Percentiles rank a stretch among this genome's conserved stretches.
Conservation (phyloP, 1,140 invertebrate genomes). For the Oppia nitens region DNA sequence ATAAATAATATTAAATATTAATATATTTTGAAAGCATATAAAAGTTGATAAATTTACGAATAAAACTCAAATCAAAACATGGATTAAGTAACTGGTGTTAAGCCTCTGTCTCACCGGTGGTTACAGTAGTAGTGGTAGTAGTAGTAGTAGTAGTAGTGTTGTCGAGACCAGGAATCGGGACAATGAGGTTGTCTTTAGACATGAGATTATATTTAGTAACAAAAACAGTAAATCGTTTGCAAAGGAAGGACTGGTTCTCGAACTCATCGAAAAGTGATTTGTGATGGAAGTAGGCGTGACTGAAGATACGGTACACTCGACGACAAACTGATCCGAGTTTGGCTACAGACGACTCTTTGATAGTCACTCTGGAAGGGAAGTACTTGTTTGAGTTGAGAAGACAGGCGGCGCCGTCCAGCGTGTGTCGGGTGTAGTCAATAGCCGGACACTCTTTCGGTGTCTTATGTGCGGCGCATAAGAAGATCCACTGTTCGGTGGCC, state of each 20-base stretch:
- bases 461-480: slow-evolving; percentile 98
- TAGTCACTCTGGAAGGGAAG: slow-evolving; percentile 97
- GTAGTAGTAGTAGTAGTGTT: slow-evolving; percentile 12
- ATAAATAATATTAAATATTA: no score
- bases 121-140: neutral
- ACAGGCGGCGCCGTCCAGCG: slow-evolving; percentile 96
- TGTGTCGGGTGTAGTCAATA: slow-evolving; percentile 97
- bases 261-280: slow-evolving; percentile 91
- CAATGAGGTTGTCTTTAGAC: slow-evolving; percentile 92
- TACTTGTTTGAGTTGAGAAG: slow-evolving; percentile 98
- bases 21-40: no score
- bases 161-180: slow-evolving; percentile 62
- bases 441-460: slow-evolving; percentile 99
- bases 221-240: slow-evolving; percentile 90
- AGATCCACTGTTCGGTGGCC: slow-evolving; percentile 99
- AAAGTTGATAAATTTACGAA: no score
- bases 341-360: slow-evolving; percentile 94
- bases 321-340: slow-evolving; percentile 96
- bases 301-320: slow-evolving; percentile 97
- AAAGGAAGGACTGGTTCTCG: slow-evolving; percentile 87
- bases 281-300: slow-evolving; percentile 98
- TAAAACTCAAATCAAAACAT: no score
- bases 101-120: neutral
- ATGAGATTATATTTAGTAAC: slow-evolving; percentile 88
- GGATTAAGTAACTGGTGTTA: neutral